Percentiles rank a stretch among this genome's conserved stretches.
Evolutionary conservation across 2,888 invertebrate genomes (phyloP).

Genomic region (Euplagia quadripunctaria): DNA sequence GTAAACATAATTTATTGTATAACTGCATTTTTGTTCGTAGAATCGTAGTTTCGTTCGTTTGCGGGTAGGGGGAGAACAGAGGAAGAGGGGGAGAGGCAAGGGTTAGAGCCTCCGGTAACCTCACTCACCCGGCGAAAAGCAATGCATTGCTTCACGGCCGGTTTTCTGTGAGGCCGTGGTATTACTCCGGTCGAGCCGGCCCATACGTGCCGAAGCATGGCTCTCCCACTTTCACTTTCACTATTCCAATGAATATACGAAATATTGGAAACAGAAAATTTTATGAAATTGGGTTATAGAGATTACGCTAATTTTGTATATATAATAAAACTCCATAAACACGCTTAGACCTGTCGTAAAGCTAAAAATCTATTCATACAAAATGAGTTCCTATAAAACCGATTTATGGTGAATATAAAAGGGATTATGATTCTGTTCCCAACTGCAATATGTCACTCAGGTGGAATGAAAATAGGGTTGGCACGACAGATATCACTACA

Average conservation of each 20-base stretch:
- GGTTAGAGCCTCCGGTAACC: no score
- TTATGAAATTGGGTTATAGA: background rate
- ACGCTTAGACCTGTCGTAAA: background rate
- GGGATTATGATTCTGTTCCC: constrained; percentile 10
- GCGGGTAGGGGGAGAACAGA: no score
- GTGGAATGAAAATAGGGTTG: background rate
- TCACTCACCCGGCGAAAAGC: no score
- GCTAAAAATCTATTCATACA: constrained; percentile 13
- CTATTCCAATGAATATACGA: background rate
- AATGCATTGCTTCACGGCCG: no score
- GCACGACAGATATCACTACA: background rate
- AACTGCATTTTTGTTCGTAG: no score
- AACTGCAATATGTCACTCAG: background rate
- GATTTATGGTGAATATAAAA: constrained; percentile 12
- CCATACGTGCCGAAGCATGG: no score
- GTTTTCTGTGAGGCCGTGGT: no score
- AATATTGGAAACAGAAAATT: background rate
- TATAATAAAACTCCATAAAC: background rate
- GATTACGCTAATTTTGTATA: background rate
- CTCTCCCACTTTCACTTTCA: no score
- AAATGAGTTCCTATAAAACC: background rate
- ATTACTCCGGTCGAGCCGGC: no score
- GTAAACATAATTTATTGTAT: no score
- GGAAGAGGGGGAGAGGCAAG: no score
- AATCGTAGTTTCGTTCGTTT: no score